These are phyloP conservation scores for Amyelois transitella DNA, from an alignment of 1,140 invertebrate species.

Conservation along the genomic window DNA sequence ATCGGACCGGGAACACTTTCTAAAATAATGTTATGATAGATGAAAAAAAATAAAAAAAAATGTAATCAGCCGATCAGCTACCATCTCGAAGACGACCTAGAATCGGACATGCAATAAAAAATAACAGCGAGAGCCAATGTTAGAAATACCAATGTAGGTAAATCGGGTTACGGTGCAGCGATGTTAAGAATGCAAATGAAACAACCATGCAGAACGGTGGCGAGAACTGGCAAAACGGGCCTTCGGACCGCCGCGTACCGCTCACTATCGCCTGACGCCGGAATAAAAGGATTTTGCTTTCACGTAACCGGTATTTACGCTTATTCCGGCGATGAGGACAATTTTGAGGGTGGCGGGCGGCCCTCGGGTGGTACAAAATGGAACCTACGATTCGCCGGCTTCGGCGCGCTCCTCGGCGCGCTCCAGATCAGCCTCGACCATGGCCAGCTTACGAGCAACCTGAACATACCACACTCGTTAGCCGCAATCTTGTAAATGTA, in stretches of 20 bases:
- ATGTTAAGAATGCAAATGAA: constrained; percentile 68
- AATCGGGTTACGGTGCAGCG: constrained; percentile 63
- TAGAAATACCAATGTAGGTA: constrained; percentile 59
- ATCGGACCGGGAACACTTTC: constrained; percentile 27
- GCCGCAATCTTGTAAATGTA: constrained; percentile 21
- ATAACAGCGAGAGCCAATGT: constrained; percentile 51
- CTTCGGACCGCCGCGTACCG: constrained; percentile 32
- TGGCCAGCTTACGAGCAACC: constrained; percentile 99
- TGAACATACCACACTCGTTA: constrained; percentile 74
- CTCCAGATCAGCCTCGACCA: constrained; percentile 99
- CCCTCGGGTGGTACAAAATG: constrained; percentile 26
- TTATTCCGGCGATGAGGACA: constrained; percentile 13
- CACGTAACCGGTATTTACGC: constrained; percentile 5
- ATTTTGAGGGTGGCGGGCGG: constrained; percentile 19
- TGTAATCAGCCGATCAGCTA: constrained; percentile 29
- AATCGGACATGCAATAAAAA: constrained; percentile 61
- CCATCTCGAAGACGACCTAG: constrained; percentile 48
- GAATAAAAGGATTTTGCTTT: constrained; percentile 16
- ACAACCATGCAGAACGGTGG: constrained; percentile 70
- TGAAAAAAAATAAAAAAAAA: constrained; percentile 39
- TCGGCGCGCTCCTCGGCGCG: constrained; percentile 99
- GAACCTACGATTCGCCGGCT: constrained; percentile 98
- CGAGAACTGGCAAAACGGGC: constrained; percentile 56
- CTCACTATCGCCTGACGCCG: constrained; percentile 29
- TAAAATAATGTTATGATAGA: constrained; percentile 42